A percentile compares a stretch with the other conserved stretches of the same genome.
Conservation (phyloP, 2,113 vertebrate genomes). For the Nycticorax nycticorax region DNA sequence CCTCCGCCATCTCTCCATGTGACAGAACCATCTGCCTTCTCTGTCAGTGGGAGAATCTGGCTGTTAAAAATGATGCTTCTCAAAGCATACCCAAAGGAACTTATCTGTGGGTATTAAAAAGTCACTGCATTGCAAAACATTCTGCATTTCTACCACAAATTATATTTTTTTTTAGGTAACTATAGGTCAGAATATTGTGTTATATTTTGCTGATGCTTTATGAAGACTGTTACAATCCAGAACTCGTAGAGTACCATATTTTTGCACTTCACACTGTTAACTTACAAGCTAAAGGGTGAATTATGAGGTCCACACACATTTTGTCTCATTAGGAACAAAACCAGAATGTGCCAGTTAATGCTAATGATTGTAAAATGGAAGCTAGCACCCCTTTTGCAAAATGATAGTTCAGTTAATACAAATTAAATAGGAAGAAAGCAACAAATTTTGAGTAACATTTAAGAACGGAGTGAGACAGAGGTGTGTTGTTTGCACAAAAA, state of each 20-base stretch:
- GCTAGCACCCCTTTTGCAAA: not conserved
- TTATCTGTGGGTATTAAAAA: not conserved
- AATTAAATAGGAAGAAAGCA: not conserved
- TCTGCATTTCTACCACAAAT: not conserved
- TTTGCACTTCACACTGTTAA: not conserved
- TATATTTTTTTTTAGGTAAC: not conserved
- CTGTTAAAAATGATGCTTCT: not conserved
- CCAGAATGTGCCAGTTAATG: not conserved
- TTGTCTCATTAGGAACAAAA: not conserved
- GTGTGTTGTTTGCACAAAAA: not conserved
- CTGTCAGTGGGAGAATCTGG: not conserved
- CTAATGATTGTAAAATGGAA: not conserved
- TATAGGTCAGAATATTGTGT: not conserved
- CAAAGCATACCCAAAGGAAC: not conserved
- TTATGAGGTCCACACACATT: not conserved
- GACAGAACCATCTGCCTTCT: not conserved
- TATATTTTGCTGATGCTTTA: not conserved
- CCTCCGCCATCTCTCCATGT: accelerated
- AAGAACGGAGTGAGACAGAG: not conserved
- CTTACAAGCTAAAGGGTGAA: not conserved
- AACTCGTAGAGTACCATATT: not conserved
- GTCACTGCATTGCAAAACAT: not conserved
- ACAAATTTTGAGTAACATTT: not conserved
- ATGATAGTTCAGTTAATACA: not conserved
- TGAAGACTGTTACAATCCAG: not conserved